Evolutionary conservation across 2,797 vertebrate species (phyloP).

Genomic region (Gallinago stenura): DNA sequence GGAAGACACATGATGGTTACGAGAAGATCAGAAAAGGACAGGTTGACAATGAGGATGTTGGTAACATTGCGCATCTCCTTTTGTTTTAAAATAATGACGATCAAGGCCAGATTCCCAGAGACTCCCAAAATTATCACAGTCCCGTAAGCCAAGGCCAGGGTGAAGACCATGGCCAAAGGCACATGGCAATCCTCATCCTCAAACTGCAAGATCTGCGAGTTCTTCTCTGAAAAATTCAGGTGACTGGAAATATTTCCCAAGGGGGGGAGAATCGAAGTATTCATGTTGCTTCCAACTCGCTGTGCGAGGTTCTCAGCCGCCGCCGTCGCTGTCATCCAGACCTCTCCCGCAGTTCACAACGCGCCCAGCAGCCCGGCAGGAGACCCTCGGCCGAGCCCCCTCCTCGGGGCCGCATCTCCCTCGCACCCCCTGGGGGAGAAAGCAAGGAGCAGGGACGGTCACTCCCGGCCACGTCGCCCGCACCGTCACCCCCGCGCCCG

Average conservation of each 20-base stretch:
- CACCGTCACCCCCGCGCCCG: neutral
- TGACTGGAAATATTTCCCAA: conserved; percentile 72
- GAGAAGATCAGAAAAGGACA: conserved; percentile 88
- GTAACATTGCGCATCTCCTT: conserved; percentile 90
- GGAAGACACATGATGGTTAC: conserved; percentile 88
- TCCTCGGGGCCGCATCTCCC: conserved; percentile 26
- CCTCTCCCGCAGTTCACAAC: neutral
- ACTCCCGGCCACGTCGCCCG: fast-evolving
- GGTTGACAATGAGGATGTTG: conserved; percentile 89
- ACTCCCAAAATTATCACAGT: conserved; percentile 87
- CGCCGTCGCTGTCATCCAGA: neutral
- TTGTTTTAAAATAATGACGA: conserved; percentile 86
- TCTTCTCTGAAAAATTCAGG: conserved; percentile 74
- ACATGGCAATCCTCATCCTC: conserved; percentile 79
- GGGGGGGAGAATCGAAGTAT: conserved; percentile 55
- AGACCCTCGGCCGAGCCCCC: neutral
- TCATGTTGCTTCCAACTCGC: conserved; percentile 65
- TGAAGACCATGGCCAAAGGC: conserved; percentile 83
- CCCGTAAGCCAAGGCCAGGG: conserved; percentile 85
- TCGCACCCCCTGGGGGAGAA: conserved; percentile 61
- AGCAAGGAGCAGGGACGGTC: neutral
- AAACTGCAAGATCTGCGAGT: conserved; percentile 64
- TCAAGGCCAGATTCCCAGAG: conserved; percentile 86
- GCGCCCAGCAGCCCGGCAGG: neutral
- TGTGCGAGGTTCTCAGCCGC: neutral